A percentile compares a stretch with the other conserved stretches of the same genome.
phyloP scores from a whole-genome alignment of 1,140 invertebrate species.

The Hestina assimilis region DNA sequence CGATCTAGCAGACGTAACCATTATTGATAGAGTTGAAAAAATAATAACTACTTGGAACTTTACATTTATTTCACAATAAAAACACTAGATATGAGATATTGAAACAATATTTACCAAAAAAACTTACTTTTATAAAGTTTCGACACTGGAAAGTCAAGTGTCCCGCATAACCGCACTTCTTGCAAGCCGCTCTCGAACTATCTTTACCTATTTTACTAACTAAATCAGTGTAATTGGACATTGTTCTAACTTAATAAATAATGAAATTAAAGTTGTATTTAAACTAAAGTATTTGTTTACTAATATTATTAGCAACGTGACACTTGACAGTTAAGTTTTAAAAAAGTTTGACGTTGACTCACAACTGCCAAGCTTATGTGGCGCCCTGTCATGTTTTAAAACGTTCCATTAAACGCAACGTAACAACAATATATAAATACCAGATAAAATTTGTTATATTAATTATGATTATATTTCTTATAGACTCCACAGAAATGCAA shows the following conservation, averaged over 20 bases:
- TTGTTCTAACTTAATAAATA: slow-evolving; percentile 31
- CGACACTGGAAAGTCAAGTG: slow-evolving; percentile 97
- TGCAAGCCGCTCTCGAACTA: slow-evolving; percentile 88
- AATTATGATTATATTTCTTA: no score
- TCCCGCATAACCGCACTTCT: slow-evolving; percentile 96
- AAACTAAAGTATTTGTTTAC: no score
- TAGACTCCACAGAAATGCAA: slow-evolving; percentile 32
- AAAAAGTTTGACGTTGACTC: no score
- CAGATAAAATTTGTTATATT: no score
- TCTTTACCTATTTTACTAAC: slow-evolving; percentile 82
- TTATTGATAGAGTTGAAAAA: no score
- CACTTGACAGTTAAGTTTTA: not conserved
- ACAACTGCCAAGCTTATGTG: not conserved
- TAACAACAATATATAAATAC: no score
- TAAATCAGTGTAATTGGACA: slow-evolving; percentile 64
- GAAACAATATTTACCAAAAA: slow-evolving; percentile 5
- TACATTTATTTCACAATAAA: no score
- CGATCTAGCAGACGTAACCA: no score
- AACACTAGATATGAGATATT: no score
- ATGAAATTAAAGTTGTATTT: no score
- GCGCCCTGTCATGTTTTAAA: not conserved
- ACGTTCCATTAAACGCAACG: slow-evolving; percentile 4
- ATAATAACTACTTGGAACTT: no score
- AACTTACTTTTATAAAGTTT: slow-evolving; percentile 94
- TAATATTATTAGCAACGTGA: not conserved